phyloP scores from a whole-genome alignment of 2,888 invertebrate species.

The Hirtodrosophila duncani region DNA sequence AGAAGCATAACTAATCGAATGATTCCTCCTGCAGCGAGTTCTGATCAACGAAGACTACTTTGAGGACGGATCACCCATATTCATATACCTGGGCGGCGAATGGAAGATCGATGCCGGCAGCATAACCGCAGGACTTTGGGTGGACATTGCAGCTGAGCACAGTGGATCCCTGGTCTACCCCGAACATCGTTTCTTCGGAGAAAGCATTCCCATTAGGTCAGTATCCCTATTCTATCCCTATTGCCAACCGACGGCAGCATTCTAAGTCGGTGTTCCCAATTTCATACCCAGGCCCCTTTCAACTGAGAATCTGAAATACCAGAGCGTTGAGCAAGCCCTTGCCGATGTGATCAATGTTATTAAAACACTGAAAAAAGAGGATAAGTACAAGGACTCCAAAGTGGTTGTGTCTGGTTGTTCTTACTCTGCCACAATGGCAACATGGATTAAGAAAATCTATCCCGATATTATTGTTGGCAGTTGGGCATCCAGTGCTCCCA shows the following conservation, averaged over 20 bases:
- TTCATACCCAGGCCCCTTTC: constrained; percentile 8
- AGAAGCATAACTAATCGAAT: no score
- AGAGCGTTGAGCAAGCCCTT: constrained; percentile 82
- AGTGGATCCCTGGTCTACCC: constrained; percentile 84
- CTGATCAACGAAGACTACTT: constrained; percentile 78
- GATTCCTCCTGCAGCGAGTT: constrained; percentile 68
- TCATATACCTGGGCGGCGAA: constrained; percentile 84
- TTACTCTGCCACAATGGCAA: constrained; percentile 82
- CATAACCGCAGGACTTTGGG: constrained; percentile 81
- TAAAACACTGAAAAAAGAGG: constrained; percentile 55
- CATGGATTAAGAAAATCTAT: constrained; percentile 82
- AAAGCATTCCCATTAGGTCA: constrained; percentile 84
- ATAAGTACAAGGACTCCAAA: constrained; percentile 64
- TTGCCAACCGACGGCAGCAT: no score
- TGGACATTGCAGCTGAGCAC: constrained; percentile 80
- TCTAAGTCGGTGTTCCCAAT: neutral
- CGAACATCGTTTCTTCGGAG: constrained; percentile 89
- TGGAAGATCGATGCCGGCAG: constrained; percentile 82
- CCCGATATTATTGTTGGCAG: constrained; percentile 81
- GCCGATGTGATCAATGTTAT: constrained; percentile 83
- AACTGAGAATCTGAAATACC: constrained; percentile 80
- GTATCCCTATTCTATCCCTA: no score
- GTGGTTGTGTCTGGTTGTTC: constrained; percentile 81
- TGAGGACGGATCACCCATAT: constrained; percentile 79
- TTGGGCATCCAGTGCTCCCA: constrained; percentile 82